Conservation (phyloP, 2,113 vertebrate genomes). For the Ciconia boyciana region DNA sequence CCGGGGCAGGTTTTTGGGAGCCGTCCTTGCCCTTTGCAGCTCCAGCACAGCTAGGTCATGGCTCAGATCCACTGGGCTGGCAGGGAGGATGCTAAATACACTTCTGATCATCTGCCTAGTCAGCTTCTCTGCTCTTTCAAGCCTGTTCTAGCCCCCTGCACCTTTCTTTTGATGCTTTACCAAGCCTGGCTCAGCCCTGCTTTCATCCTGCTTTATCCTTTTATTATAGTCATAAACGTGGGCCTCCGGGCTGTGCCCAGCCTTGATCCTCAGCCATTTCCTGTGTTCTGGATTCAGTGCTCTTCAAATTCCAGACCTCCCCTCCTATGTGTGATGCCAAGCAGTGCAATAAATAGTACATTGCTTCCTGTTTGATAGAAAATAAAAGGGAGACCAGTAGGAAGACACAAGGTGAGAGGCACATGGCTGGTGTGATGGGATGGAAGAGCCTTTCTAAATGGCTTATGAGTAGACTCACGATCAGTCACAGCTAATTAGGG, state of each 20-base stretch:
- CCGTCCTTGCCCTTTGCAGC: neutral
- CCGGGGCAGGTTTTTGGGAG: neutral
- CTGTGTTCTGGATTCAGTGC: conserved; percentile 32
- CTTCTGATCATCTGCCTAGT: conserved; percentile 46
- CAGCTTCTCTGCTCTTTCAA: conserved; percentile 35
- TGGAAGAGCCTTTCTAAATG: neutral
- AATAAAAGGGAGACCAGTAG: neutral
- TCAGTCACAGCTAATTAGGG: neutral
- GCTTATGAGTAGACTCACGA: neutral
- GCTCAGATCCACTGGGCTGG: neutral
- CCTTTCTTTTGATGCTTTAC: conserved; percentile 53
- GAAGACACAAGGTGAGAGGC: neutral
- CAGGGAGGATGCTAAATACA: conserved; percentile 3
- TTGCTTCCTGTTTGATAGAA: neutral
- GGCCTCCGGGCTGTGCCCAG: conserved; percentile 33
- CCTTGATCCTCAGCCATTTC: conserved; percentile 53
- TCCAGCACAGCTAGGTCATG: neutral
- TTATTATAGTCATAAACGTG: conserved; percentile 11
- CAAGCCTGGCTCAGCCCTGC: conserved; percentile 23
- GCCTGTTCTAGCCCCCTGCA: conserved; percentile 38
- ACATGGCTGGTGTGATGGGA: neutral
- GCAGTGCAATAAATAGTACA: neutral
- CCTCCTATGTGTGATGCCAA: neutral
- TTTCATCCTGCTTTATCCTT: conserved; percentile 47
- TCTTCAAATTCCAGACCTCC: conserved; percentile 39